Evolutionary conservation across 2,113 vertebrate genomes (phyloP).

Genomic region (Nansenia antarctica): DNA sequence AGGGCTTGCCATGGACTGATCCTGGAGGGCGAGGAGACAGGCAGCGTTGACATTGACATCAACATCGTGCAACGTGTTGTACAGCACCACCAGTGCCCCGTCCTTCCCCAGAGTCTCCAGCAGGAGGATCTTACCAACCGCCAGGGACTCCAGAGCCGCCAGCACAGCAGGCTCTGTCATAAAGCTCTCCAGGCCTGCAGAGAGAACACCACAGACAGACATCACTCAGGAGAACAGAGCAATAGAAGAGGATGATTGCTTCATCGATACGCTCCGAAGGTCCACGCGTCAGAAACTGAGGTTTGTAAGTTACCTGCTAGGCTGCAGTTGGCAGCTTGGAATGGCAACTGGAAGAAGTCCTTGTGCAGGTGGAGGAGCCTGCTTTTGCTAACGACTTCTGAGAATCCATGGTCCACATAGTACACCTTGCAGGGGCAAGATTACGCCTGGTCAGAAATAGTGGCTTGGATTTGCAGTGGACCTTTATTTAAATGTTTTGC

Average conservation of each 20-base stretch:
- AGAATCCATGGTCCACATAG: constrained; percentile 91
- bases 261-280: background rate
- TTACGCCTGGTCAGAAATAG: too few species aligned
- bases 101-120: constrained; percentile 84
- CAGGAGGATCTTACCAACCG: constrained; percentile 85
- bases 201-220: background rate
- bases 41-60: constrained; percentile 88
- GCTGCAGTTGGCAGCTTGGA: constrained; percentile 87
- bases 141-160: constrained; percentile 79
- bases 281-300: background rate
- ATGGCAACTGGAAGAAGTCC: constrained; percentile 82
- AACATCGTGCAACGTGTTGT: constrained; percentile 89
- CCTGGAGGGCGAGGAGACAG: constrained; percentile 84
- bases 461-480: background rate
- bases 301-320: constrained; percentile 85
- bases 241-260: too few species aligned
- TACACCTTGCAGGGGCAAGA: constrained; percentile 76
- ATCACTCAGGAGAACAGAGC: too few species aligned
- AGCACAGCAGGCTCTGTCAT: constrained; percentile 79
- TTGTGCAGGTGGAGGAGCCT: constrained; percentile 79
- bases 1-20: constrained; percentile 82
- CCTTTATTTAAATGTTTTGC: too few species aligned
- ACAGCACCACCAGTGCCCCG: constrained; percentile 82
- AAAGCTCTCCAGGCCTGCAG: constrained; percentile 83
- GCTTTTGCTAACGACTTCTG: constrained; percentile 72